phyloP scores from a whole-genome alignment of 1,140 invertebrate species.

The Caenorhabditis tropicalis region DNA sequence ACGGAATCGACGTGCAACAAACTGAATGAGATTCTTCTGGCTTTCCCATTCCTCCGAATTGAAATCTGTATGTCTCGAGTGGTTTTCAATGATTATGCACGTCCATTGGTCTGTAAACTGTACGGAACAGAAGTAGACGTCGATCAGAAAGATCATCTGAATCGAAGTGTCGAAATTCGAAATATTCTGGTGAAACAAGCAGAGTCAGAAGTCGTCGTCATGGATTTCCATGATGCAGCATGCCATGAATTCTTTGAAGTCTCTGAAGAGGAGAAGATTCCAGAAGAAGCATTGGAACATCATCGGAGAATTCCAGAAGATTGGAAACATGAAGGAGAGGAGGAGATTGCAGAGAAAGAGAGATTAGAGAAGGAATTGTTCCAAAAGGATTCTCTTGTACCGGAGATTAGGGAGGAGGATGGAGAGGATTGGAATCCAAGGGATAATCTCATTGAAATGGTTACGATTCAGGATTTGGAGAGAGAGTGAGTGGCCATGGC shows the following conservation, averaged over 20 bases:
- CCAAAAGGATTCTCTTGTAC: neutral
- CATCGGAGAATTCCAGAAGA: neutral
- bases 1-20: neutral
- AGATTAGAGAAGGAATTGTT: neutral
- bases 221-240: neutral
- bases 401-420: neutral
- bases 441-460: neutral
- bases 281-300: neutral
- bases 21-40: neutral
- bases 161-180: neutral
- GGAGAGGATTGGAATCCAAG: constrained; percentile 1
- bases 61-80: neutral
- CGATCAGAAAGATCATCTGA: neutral
- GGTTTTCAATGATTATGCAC: constrained; percentile 1
- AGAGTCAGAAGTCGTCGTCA: neutral
- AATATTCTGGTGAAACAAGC: neutral
- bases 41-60: neutral
- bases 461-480: neutral
- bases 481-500: neutral
- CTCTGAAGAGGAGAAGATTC: neutral
- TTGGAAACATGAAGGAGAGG: neutral
- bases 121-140: neutral
- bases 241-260: neutral
- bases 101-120: neutral
- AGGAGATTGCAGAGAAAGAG: neutral